Percentiles rank a stretch among this genome's conserved stretches.
These are phyloP conservation scores for Anhinga rufa DNA, from an alignment of 2,113 vertebrate species.

Conservation along the genomic window DNA sequence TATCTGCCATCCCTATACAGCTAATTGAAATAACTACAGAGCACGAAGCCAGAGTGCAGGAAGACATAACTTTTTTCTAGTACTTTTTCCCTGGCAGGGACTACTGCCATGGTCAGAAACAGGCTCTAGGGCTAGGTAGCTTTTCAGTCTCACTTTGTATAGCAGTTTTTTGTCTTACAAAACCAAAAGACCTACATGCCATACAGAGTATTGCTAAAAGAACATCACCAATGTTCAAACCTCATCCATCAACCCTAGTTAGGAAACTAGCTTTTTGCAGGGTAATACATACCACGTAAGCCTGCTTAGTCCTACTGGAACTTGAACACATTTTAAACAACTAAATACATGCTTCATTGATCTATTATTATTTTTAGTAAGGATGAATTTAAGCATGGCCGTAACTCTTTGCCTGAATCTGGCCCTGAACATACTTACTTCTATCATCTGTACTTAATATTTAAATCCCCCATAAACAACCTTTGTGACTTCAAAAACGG, in stretches of 20 bases:
- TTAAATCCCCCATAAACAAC: not conserved
- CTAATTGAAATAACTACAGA: not conserved
- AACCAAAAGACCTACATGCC: not conserved
- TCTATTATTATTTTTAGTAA: not conserved
- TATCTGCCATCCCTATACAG: not conserved
- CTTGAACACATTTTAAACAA: not conserved
- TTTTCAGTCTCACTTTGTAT: not conserved
- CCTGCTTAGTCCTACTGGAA: not conserved
- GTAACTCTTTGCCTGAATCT: not conserved
- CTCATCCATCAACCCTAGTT: not conserved
- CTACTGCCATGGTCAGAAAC: not conserved
- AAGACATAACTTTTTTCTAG: not conserved
- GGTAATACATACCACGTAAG: not conserved
- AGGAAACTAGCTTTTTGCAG: not conserved
- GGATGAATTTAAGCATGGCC: not conserved
- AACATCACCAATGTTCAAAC: not conserved
- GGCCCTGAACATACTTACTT: not conserved
- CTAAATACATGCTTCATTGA: not conserved
- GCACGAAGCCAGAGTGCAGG: not conserved
- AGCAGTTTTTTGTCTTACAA: not conserved
- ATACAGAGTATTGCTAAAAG: not conserved
- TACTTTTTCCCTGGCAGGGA: not conserved
- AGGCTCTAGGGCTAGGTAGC: accelerated
- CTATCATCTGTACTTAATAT: not conserved
- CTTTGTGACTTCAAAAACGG: not conserved